A percentile compares a stretch with the other conserved stretches of the same genome.
phyloP scores from a whole-genome alignment of 2,888 invertebrate genomes.

The Zaprionus obscuricornis region DNA sequence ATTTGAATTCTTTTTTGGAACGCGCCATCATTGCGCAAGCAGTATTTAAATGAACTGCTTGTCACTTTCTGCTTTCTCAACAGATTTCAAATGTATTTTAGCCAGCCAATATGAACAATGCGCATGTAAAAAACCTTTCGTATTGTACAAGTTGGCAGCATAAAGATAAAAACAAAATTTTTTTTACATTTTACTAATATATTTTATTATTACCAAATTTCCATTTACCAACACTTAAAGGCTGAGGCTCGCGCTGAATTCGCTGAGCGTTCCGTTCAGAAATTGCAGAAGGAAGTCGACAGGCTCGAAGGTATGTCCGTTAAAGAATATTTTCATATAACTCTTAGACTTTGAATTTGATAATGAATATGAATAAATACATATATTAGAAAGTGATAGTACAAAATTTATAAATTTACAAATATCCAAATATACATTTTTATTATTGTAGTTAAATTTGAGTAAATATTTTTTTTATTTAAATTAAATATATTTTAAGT shows the following conservation, averaged over 20 bases:
- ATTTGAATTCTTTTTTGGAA: constrained; percentile 15
- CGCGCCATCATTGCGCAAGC: background rate
- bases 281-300: constrained; percentile 99
- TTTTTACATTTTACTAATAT: constrained; percentile 30
- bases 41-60: background rate
- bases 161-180: background rate
- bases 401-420: constrained; percentile 9
- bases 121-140: background rate
- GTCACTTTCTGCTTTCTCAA: constrained; percentile 6
- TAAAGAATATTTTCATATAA: constrained; percentile 62
- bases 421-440: background rate
- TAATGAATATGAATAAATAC: no score
- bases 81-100: constrained; percentile 35
- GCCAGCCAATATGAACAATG: constrained; percentile 13
- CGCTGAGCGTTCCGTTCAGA: constrained; percentile 99
- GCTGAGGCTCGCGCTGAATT: constrained; percentile 99
- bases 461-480: constrained; percentile 22
- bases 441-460: constrained; percentile 38
- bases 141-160: constrained; percentile 13
- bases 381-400: constrained; percentile 24
- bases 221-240: constrained; percentile 84
- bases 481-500: constrained; percentile 45
- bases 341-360: constrained; percentile 54
- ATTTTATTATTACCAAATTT: constrained; percentile 9
- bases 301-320: constrained; percentile 97